Conservation (phyloP, 2,888 invertebrate genomes). For the Drosophila rubida region DNA sequence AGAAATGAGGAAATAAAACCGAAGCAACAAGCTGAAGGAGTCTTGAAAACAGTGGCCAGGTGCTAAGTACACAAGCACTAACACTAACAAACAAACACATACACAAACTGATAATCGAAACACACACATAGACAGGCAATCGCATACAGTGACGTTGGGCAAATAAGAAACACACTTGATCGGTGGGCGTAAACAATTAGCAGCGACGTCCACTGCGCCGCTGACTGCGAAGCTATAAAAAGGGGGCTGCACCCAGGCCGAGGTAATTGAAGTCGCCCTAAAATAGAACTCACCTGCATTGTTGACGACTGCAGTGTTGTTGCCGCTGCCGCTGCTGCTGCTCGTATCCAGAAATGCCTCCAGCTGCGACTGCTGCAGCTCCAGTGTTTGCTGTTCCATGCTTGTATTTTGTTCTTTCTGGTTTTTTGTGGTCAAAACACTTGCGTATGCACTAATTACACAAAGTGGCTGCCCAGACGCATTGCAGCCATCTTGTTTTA, state of each 20-base stretch:
- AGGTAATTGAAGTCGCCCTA: conserved; percentile 34
- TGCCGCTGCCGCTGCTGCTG: conserved; percentile 17
- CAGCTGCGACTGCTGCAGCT: conserved; percentile 55
- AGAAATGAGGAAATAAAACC: conserved; percentile 58
- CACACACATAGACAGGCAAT: conserved; percentile 3
- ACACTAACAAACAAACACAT: conserved; percentile 3
- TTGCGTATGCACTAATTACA: conserved; percentile 40
- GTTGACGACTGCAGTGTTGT: neutral
- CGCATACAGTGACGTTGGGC: conserved; percentile 5
- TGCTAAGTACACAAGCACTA: conserved; percentile 25
- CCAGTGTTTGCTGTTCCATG: conserved; percentile 68
- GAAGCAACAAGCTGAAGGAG: conserved; percentile 41
- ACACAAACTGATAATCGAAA: neutral
- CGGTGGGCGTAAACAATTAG: conserved; percentile 74
- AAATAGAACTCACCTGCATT: conserved; percentile 59
- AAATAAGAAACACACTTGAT: conserved; percentile 48
- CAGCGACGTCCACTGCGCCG: conserved; percentile 35
- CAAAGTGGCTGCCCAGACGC: conserved; percentile 35
- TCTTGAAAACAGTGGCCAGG: conserved; percentile 24
- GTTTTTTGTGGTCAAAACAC: conserved; percentile 24
- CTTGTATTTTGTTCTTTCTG: conserved; percentile 15
- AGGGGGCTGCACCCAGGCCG: conserved; percentile 57
- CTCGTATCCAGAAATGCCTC: conserved; percentile 44
- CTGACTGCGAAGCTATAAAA: conserved; percentile 22
- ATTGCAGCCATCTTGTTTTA: conserved; percentile 52